Percentiles rank a stretch among this genome's conserved stretches.
These are phyloP conservation scores for Apamea epomidion DNA, from an alignment of 2,888 invertebrate genomes.

Conservation along the genomic window DNA sequence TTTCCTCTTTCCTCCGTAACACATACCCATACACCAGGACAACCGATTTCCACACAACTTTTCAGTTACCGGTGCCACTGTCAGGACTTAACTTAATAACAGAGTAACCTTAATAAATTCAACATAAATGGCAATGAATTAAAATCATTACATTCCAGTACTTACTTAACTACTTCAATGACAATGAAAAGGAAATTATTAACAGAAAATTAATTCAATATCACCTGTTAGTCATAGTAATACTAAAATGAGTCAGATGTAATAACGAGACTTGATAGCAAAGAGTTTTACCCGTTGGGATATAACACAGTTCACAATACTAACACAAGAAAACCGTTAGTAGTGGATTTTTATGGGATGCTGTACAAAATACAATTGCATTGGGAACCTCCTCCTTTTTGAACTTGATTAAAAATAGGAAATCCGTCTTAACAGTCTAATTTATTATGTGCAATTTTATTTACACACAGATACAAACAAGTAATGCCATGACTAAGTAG, in stretches of 20 bases:
- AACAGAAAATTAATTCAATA: constrained; percentile 32
- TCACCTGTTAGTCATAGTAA: background rate
- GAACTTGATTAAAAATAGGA: background rate
- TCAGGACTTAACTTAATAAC: background rate
- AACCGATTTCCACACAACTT: no score
- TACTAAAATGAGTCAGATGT: constrained; percentile 25
- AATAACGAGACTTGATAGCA: background rate
- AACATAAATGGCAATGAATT: constrained; percentile 13
- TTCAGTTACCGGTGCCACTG: no score
- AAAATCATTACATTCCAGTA: background rate
- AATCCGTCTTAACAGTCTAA: background rate
- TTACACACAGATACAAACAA: background rate
- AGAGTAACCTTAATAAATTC: background rate
- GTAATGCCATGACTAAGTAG: constrained; percentile 2
- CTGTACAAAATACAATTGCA: no score
- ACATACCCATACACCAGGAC: no score
- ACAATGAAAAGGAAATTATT: constrained; percentile 5
- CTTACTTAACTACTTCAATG: background rate
- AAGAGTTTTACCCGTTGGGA: background rate
- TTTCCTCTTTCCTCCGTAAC: no score
- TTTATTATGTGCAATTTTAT: background rate
- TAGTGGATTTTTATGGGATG: no score
- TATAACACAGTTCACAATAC: background rate
- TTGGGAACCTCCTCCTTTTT: no score
- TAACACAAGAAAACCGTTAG: background rate